Evolutionary conservation across 2,797 vertebrate species (phyloP), one percentile per base, ranked within the genome.

Genomic region (Argyrosomus regius): DNA sequence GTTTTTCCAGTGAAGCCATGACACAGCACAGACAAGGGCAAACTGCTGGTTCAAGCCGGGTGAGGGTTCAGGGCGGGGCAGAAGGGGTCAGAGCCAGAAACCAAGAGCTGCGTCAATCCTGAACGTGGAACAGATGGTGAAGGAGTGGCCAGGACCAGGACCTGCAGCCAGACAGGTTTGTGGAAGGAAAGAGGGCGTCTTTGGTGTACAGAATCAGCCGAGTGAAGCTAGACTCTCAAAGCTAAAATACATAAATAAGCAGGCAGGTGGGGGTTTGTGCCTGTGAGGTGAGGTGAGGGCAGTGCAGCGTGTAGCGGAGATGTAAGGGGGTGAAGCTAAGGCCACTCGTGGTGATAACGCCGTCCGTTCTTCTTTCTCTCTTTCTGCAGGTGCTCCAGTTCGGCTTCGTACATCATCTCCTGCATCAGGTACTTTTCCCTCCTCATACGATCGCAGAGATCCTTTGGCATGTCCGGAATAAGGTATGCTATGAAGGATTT

Each of bases 401-500:
- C 98, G 0, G 98, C 97, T 86, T 99, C 97, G 7, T 99, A 99
- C 97, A 99, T 98, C 98, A 99, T 99, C 91, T 99, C 98, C 92
- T 99, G 98, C 92, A 99, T 98, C 89, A 99, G 95, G 88, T 99
- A 99, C 86, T 99, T 99, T 85, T 99, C 98, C 70, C 98, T 95
- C 69, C 98, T 94, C 97, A 99, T 99, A 83, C 98, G 96, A 78
- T 99, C 98, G 4, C 97, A 98, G 31, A 99, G 95, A 82, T 96
- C 97, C 94, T 98, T 99, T 43, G 98, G 98, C 95, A 99, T 97
- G 91, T 99, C 98, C 1, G 98, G 98, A 87, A 99, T 99, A 91
- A 99, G 96, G 94, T 99, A 99, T 17, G 98, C 98, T 77, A 99
- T 99, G 95, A 99, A 99, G 80, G 98, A 99, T 93, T 99, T 99